Evolutionary conservation across 2,888 invertebrate species (phyloP), one percentile per base, ranked within the genome.

Genomic region (Diogma glabrata): DNA sequence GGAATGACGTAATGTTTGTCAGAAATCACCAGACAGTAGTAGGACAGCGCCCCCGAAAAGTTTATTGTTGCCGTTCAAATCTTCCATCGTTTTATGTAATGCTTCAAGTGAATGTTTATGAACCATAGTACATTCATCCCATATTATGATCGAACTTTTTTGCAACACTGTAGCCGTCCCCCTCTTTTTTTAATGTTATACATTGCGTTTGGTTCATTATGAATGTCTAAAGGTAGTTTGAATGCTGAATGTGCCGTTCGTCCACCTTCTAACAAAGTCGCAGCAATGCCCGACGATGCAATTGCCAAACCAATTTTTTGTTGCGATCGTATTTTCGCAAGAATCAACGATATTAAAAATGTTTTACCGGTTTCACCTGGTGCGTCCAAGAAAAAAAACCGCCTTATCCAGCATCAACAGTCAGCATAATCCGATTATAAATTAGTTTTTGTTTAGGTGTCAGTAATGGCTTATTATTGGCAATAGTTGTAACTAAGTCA

Each of bases 381-480:
- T 33, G 12, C 33, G 16, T 51, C 46, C 12, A 53, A 3, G 16
- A 53, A 53, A 51, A 30, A 30, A 3, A 53, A 9, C 51, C 54
- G 10, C 50, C 48, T 51, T 53, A 52, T 56, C 51, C 48, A 3
- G 12, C 4, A 3, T 6, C 33, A 33, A 3, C 33, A 16, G 9
- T 33, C 9, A 33, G 12, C 33, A 33, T 33, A 33, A 33, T 33
- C 14, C 33, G 33, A 7, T 10, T 14, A 33, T 33, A 33, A 33
- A 33, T 33, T 14, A 12, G 12, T 33, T 10, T 33, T 33, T 33
- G 33, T 33, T 33, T 14, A 10, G 33, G n/a, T 14, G 33, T 33
- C 33, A 33, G 12, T 33, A 33, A 4, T 33, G 33, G 6, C 33
- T 33, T 14, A 33, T 33, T 33, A 14, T 33, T 33, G 4, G 33